Evolutionary conservation across 2,888 invertebrate genomes (phyloP).

Genomic region (Ophion ellenae): DNA sequence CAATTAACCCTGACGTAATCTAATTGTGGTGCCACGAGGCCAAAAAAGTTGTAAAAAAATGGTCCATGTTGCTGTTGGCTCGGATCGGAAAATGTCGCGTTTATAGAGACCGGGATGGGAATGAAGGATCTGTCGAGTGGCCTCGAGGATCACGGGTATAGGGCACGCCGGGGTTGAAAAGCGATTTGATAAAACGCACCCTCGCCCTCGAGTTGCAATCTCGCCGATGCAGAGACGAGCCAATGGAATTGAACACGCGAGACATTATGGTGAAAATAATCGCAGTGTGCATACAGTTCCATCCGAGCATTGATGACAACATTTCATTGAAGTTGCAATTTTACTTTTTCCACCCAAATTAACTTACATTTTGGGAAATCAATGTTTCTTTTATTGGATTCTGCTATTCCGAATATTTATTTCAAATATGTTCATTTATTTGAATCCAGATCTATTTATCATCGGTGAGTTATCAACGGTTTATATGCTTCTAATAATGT

Average conservation of each 20-base stretch:
- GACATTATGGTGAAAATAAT: conserved; percentile 39
- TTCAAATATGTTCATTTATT: too few relatives aligned
- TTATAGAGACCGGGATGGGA: neutral
- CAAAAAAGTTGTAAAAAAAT: neutral
- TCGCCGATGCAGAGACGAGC: conserved; percentile 49
- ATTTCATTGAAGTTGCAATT: too few relatives aligned
- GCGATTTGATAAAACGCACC: conserved; percentile 1
- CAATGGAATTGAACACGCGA: conserved; percentile 34
- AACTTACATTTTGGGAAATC: too few relatives aligned
- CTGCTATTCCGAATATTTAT: too few relatives aligned
- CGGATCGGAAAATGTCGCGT: neutral
- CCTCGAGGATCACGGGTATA: neutral
- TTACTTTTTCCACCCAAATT: too few relatives aligned
- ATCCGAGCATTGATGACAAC: neutral
- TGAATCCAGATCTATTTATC: too few relatives aligned
- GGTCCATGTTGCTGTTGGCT: neutral
- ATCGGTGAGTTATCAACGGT: too few relatives aligned
- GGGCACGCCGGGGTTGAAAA: neutral
- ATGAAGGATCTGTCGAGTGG: too few relatives aligned
- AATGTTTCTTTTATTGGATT: too few relatives aligned
- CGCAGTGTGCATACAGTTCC: neutral
- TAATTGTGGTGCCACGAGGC: neutral
- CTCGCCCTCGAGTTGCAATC: conserved; percentile 20
- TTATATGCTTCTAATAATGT: too few relatives aligned
- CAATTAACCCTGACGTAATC: neutral